Evolutionary conservation across 2,113 vertebrate species (phyloP).

Genomic region (Gopherus flavomarginatus): DNA sequence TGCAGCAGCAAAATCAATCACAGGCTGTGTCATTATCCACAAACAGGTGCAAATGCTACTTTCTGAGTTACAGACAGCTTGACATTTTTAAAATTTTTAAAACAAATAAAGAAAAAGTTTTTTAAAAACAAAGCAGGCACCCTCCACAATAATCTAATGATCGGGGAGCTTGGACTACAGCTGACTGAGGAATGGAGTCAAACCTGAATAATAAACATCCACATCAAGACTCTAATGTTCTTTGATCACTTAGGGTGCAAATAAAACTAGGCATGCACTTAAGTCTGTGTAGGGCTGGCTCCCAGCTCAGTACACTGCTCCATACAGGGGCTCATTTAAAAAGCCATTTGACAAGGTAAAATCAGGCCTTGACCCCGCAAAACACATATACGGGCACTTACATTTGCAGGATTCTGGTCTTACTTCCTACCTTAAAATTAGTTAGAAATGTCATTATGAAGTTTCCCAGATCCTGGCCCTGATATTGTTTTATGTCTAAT

Average conservation of each 20-base stretch:
- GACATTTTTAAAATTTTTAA: conserved; percentile 42
- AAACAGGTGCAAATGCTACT: conserved; percentile 43
- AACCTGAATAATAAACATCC: background rate
- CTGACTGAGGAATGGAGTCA: conserved; percentile 22
- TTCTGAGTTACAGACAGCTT: background rate
- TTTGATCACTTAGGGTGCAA: background rate
- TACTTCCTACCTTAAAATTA: rapidly evolving
- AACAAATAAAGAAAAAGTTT: conserved; percentile 63
- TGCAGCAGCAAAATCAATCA: background rate
- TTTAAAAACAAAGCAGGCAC: background rate
- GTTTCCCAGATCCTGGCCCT: background rate
- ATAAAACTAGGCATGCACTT: background rate
- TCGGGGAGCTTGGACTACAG: background rate
- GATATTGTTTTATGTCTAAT: background rate
- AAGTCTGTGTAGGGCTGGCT: background rate
- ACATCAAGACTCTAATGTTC: background rate
- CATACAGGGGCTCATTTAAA: background rate
- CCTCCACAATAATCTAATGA: conserved; percentile 57
- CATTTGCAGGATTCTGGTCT: background rate
- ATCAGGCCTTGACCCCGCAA: background rate
- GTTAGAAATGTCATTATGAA: background rate
- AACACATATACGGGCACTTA: rapidly evolving
- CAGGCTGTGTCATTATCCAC: conserved; percentile 35
- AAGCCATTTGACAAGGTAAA: background rate
- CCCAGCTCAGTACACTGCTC: background rate